Evolutionary conservation across 2,888 invertebrate genomes (phyloP), one percentile per base, ranked within the genome.

Genomic region (Odontothrips loti): DNA sequence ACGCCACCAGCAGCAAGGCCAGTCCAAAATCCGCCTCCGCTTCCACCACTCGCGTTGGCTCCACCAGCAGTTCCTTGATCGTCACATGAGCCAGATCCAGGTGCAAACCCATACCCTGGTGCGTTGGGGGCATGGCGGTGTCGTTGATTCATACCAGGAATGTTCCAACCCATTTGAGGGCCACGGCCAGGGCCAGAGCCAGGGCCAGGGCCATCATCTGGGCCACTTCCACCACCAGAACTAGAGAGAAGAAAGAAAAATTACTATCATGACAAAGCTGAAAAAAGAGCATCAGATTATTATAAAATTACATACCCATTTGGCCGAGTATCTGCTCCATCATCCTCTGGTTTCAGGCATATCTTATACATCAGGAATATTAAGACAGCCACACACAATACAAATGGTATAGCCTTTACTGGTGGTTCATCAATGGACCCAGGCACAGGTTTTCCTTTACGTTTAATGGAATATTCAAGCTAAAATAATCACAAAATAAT

Each of bases 391-490:
- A 43, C 34, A 43, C 34, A 43, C 34, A 43, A 43, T 43, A 43
- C 34, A 43, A 43, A 43, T 43, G 34, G 12, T 27, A 27, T 12
- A 75, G 9, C n/a, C 12, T 27, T 75, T 6, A 23, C 20, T 1
- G 23, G 20, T 0, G 9, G 23, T 68, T 68, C 23, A 27, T 20
- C 58, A 58, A 15, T 15, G n/a, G 34, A 2, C 6, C 34, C 34
- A 2, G 34, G 34, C 2, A 43, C 34, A 43, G 34, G 6, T 43
- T 43, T 43, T 27, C 27, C 68, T 75, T 75, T 27, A 12, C 27
- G 27, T 75, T 75, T 75, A 75, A 75, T 75, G 27, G 68, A 75
- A 75, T 27, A 75, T 23, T 75, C 68, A n/a, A 75, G 23, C 68
- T 27, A 27, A 27, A 27, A 75, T 11, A 27, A 3, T 12, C 34